These are phyloP conservation scores for Chaetogeoica ovagalla DNA, from an alignment of 2,888 invertebrate genomes.

Conservation along the genomic window DNA sequence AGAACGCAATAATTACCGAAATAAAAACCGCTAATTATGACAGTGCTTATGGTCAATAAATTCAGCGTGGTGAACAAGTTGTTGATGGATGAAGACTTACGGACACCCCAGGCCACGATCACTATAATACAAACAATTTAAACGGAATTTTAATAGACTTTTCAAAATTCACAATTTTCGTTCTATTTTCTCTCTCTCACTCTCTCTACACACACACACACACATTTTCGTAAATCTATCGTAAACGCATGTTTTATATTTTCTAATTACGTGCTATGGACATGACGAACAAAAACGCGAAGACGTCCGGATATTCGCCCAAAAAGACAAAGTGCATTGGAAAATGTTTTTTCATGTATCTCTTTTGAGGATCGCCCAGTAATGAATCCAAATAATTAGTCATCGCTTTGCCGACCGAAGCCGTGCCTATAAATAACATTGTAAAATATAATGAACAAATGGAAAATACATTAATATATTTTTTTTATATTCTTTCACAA, in stretches of 20 bases:
- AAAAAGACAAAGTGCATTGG: conserved; percentile 68
- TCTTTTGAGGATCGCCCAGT: conserved; percentile 66
- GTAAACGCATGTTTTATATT: neutral
- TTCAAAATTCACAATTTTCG: too few relatives aligned
- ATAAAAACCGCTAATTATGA: conserved; percentile 65
- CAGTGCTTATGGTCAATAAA: conserved; percentile 76
- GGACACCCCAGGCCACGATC: conserved; percentile 73
- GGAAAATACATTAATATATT: too few relatives aligned
- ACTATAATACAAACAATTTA: conserved; percentile 57
- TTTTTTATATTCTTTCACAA: neutral
- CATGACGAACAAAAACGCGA: conserved; percentile 32
- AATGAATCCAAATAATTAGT: conserved; percentile 74
- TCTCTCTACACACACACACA: too few relatives aligned
- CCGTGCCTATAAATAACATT: conserved; percentile 65
- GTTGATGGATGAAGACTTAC: conserved; percentile 82
- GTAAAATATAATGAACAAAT: too few relatives aligned
- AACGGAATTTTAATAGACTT: too few relatives aligned
- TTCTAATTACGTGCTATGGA: conserved; percentile 23
- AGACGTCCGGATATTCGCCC: conserved; percentile 68
- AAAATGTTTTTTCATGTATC: conserved; percentile 63
- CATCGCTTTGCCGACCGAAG: conserved; percentile 74
- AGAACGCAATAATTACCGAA: neutral
- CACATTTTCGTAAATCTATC: too few relatives aligned
- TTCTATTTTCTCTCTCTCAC: too few relatives aligned
- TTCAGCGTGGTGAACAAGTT: conserved; percentile 89